phyloP scores from a whole-genome alignment of 2,888 invertebrate species.

The Cheilosia urbana region DNA sequence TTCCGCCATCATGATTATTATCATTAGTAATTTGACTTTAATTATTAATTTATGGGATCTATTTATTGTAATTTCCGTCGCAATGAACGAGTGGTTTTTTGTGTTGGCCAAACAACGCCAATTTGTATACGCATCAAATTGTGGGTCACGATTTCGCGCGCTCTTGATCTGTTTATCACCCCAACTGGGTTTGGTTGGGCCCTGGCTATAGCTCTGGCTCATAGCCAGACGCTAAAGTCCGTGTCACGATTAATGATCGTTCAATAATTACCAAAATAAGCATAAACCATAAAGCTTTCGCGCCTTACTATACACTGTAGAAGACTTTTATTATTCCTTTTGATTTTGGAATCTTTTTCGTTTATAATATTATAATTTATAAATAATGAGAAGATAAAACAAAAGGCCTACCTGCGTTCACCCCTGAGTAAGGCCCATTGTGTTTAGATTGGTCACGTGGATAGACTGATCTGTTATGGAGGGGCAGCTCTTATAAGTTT shows the following conservation, averaged over 20 bases:
- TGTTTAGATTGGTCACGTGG: too few relatives aligned
- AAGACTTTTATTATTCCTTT: constrained; percentile 8
- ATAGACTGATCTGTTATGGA: too few relatives aligned
- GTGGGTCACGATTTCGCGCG: constrained; percentile 41
- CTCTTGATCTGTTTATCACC: constrained; percentile 37
- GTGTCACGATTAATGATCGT: constrained; percentile 65
- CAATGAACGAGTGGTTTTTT: not conserved
- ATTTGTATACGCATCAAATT: constrained; percentile 41
- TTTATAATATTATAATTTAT: too few relatives aligned
- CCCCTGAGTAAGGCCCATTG: too few relatives aligned
- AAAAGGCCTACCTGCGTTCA: too few relatives aligned
- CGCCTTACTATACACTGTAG: too few relatives aligned
- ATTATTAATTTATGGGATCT: constrained; percentile 50
- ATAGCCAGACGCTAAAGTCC: constrained; percentile 55
- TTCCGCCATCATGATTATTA: constrained; percentile 43
- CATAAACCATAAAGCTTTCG: constrained; percentile 2
- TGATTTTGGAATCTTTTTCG: too few relatives aligned
- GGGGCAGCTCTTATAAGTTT: too few relatives aligned
- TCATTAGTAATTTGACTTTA: constrained; percentile 44
- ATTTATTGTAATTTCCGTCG: constrained; percentile 41
- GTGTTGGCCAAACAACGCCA: not conserved
- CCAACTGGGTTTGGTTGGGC: not conserved
- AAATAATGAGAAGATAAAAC: too few relatives aligned
- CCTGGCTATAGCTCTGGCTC: constrained; percentile 7
- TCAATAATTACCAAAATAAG: constrained; percentile 64